These are phyloP conservation scores for Glossophaga mutica DNA, from an alignment of 2,797 vertebrate genomes.

Conservation along the genomic window DNA sequence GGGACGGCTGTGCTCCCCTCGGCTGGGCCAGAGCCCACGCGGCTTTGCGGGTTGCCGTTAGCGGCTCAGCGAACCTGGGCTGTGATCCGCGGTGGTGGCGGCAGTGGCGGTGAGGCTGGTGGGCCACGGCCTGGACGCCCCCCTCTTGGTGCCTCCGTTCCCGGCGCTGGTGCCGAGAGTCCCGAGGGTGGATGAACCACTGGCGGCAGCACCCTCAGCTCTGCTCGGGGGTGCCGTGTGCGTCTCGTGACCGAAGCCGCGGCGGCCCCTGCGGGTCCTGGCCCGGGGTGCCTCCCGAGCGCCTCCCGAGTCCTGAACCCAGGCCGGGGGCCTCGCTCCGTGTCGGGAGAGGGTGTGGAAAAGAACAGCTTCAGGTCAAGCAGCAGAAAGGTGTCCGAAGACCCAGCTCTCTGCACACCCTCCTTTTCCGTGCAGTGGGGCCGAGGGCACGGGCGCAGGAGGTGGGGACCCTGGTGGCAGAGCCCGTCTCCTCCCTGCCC, in stretches of 20 bases:
- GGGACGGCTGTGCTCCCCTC: fast-evolving
- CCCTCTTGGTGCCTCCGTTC: fast-evolving
- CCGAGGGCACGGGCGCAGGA: neutral
- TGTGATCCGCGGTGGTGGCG: fast-evolving
- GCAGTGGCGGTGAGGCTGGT: fast-evolving
- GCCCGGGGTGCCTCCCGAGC: fast-evolving
- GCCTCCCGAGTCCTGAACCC: neutral
- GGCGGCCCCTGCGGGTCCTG: neutral
- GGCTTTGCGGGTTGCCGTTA: fast-evolving
- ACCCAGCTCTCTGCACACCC: neutral
- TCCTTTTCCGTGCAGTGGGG: neutral
- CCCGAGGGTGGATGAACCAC: fast-evolving
- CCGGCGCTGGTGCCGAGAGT: fast-evolving
- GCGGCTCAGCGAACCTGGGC: fast-evolving
- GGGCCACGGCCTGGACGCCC: fast-evolving
- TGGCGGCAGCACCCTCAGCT: fast-evolving
- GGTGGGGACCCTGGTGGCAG: fast-evolving
- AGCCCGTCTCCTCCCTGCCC: neutral
- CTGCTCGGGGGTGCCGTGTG: fast-evolving
- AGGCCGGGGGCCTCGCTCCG: neutral
- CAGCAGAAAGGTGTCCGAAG: neutral
- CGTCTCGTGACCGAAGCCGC: fast-evolving
- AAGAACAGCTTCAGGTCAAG: neutral
- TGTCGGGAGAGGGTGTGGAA: neutral
- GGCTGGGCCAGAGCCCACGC: neutral